Base-by-base conservation (phyloP, 2,888 invertebrate genomes). In the Furcula furcula region DNA sequence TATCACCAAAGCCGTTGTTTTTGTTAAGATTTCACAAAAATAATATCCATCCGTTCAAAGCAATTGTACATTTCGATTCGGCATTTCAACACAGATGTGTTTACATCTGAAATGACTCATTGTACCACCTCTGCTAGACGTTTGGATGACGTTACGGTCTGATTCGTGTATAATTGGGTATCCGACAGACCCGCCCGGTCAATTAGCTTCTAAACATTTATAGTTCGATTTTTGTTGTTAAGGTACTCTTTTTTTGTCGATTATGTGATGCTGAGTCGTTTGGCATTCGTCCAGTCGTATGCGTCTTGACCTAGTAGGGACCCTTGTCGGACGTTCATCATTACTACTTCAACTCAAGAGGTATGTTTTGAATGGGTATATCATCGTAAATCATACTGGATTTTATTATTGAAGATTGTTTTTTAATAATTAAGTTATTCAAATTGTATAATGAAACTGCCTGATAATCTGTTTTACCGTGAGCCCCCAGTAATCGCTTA, bases 261-360 rank as follows among this genome's bases (percentile, higher is more conserved):
- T 35, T 35, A 34, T 19, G 9, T 7, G 9, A 23, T 30, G 31
- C 16, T 23, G 13, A 10, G n/a, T 30, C 29, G 10, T 21, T 54
- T 54, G 55, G 55, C 39, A 7, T 5, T 7, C 9, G 34, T 42
- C 55, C 52, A 55, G 46, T 19, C 29, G 16, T n/a, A n/a, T n/a
- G n/a, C n/a, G n/a, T 31, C 51, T 55, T 52, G 51, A 55, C 46
- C 52, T 46, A 55, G 32, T 40, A 35, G 18, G 21, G 21, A 50
- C 46, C 25, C 40, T 36, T 35, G 46, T 37, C 26, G 18, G 27
- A 40, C 29, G 35, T 31, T 45, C 32, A 13, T 55, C 20, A 33
- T n/a, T n/a, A n/a, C n/a, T n/a, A n/a, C n/a, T n/a, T n/a, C n/a
- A n/a, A n/a, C n/a, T n/a, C n/a, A n/a, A n/a, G n/a, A n/a, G n/a